Evolutionary conservation across 2,797 vertebrate genomes (phyloP), one percentile per base, ranked within the genome.

Genomic region (Vireo griseus): DNA sequence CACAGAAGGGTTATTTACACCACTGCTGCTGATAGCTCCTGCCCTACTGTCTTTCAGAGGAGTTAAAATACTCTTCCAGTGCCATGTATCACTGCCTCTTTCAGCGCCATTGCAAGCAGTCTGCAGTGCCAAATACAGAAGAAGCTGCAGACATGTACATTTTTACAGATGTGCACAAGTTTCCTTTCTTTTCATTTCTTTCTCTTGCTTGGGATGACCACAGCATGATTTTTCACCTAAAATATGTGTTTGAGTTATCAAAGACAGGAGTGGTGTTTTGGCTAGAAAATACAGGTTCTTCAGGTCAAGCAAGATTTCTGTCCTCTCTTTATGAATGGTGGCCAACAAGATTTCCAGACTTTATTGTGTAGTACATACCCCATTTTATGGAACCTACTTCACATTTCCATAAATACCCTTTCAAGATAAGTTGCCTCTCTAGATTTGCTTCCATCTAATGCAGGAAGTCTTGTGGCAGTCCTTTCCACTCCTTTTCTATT

Each of bases 341-440:
- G 50, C 40, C 67, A 55, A 22, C 7, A 55, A 67, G 68, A 51
- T 50, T 88, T 67, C 6, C 52, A 55, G 44, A 16, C 31, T 77
- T 62, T 48, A 42, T 11, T 0, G 0, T 57, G 29, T 50, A 33
- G 28, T 48, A n/a, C 20, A 1, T 9, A 54, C n/a, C 29, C 29
- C 14, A 7, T 45, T 63, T 68, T 63, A 35, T 42, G 45, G 73
- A 92, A 82, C 48, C 4, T 54, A 1, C 25, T 75, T 74, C 39
- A 82, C 20, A 37, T 83, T 86, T 65, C 68, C 5, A 1, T 72
- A 31, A 74, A 26, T 79, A 31, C 6, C 18, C 39, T 84, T 50
- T 45, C 44, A 86, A 51, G 50, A 44, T 28, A 69, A 63, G 20
- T 28, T 75, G 6, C 18, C 28, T 78, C 72, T 77, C 50, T 88